Evolutionary conservation across 2,113 vertebrate genomes (phyloP).

Genomic region (Cepphus grylle): DNA sequence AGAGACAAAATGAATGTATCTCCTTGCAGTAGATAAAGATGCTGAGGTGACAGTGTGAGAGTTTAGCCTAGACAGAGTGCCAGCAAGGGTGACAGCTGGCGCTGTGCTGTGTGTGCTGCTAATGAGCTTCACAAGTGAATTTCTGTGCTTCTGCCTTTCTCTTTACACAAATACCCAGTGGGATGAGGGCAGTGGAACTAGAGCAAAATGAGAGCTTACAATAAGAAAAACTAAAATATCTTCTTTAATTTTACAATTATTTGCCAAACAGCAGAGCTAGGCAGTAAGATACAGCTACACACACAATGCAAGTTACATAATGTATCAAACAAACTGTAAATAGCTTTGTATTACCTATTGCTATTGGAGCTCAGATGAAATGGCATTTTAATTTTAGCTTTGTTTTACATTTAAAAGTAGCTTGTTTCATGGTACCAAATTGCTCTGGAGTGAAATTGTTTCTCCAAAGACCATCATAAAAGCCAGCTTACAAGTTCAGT

Average conservation of each 20-base stretch:
- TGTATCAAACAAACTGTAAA: not conserved
- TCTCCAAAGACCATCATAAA: not conserved
- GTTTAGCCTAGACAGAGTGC: not conserved
- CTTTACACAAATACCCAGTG: not conserved
- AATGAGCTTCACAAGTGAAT: not conserved
- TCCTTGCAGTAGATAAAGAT: not conserved
- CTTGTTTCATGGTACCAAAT: not conserved
- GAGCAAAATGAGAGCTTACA: not conserved
- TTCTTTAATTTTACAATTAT: not conserved
- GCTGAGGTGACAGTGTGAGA: not conserved
- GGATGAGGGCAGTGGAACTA: not conserved
- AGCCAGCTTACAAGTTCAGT: not conserved
- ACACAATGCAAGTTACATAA: not conserved
- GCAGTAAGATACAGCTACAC: not conserved
- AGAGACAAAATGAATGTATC: not conserved
- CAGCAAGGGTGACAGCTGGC: not conserved
- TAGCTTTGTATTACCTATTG: not conserved
- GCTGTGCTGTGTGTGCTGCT: not conserved
- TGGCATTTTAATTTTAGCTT: slow-evolving; percentile 9
- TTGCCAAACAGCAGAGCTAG: not conserved
- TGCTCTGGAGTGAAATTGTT: not conserved
- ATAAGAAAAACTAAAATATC: not conserved
- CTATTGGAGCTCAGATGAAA: not conserved
- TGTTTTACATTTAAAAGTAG: not conserved
- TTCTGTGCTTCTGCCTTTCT: not conserved